Evolutionary conservation across 1,140 invertebrate species (phyloP).

Genomic region (Zeugodacus cucurbitae): DNA sequence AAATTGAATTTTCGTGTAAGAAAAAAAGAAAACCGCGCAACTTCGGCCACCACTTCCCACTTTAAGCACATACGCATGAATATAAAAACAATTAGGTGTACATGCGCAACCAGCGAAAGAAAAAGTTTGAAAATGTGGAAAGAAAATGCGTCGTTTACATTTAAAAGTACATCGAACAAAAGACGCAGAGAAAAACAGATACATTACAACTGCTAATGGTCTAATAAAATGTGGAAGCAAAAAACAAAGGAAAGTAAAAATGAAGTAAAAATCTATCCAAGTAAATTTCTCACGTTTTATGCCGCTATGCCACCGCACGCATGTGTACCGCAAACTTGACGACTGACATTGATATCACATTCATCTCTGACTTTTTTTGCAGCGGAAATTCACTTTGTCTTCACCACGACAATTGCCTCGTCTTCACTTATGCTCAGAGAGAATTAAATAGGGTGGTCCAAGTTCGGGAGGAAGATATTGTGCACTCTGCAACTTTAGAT

Average conservation of each 20-base stretch:
- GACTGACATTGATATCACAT: neutral
- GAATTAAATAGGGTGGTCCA: too few relatives aligned
- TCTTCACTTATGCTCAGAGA: too few relatives aligned
- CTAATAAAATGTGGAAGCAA: neutral
- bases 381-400: neutral
- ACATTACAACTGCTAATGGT: neutral
- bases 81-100: neutral
- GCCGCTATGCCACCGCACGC: neutral
- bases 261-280: neutral
- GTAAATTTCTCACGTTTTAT: slow-evolving; percentile 27
- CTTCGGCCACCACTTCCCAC: neutral
- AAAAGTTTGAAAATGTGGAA: neutral
- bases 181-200: neutral
- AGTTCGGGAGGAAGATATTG: too few relatives aligned
- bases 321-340: neutral
- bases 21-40: neutral
- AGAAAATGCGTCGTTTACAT: neutral
- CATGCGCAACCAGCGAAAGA: neutral
- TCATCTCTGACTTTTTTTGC: neutral
- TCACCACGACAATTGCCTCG: neutral
- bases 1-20: neutral
- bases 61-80: neutral
- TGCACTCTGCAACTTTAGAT: too few relatives aligned
- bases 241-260: slow-evolving; percentile 18
- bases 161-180: neutral